Base-by-base conservation (phyloP, 2,797 vertebrate species). In the Danio jaintianensis region DNA sequence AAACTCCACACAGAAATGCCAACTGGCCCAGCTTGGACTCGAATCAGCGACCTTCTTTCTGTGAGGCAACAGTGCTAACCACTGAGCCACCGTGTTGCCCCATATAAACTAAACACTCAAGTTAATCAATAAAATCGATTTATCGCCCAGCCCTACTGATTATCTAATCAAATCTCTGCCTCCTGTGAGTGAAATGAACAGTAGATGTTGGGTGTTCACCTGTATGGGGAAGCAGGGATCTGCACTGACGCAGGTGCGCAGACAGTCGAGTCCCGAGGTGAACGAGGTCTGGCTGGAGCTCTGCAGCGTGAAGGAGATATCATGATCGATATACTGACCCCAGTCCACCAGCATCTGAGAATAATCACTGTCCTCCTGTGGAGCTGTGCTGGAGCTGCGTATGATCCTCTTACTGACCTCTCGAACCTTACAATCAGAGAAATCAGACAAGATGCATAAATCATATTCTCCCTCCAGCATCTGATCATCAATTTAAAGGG, bases 241-340 rank as follows among this genome's bases (percentile, higher is more conserved):
- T 53, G 85, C 87, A 63, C 95, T 96, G 81, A 92, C 88, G 76
- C 96, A 98, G 0, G 88, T 91, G 22, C 22, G 84, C 18, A 90
- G 83, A 84, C 98, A 98, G 62, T 95, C 89, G 0, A 20, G 56
- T 4, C 87, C 88, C 0, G 72, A 88, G 45, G 82, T 62, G 50
- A 91, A 89, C 0, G 85, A n/a, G 0, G 82, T 78, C 22, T 29
- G 86, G 43, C 87, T 89, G 40, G 86, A 85, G 86, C 92, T 96
- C 87, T 98, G 96, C 0, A 96, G 96, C 1, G 97, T 99, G 70
- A 96, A 95, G 13, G 95, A 89, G 1, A 99, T 89, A 86, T 99
- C 98, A 5, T 99, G 98, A 86, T 89, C 94, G 4, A 97, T 94
- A 78, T 97, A 99, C 84, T 99, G 98, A 15, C 98, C 98, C 97